phyloP scores from a whole-genome alignment of 2,797 vertebrate species.

The Sebastes baramenuke region DNA sequence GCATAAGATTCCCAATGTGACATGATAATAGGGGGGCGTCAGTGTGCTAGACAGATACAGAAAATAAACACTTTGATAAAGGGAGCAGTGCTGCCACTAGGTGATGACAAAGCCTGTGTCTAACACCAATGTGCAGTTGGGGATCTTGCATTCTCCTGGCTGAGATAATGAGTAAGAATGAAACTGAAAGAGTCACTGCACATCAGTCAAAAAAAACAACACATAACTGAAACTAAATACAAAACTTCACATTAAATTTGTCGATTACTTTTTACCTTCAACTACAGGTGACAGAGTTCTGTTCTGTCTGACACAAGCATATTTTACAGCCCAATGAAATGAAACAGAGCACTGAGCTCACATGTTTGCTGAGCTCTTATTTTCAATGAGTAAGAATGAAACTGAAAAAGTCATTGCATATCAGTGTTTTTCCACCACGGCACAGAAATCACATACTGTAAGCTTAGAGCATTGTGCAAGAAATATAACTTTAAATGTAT shows the following conservation, averaged over 20 bases:
- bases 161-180: neutral
- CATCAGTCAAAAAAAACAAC: too few relatives aligned
- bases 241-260: too few relatives aligned
- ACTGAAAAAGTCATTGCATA: neutral
- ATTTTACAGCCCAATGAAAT: neutral
- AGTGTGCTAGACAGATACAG: neutral
- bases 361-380: neutral
- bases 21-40: neutral
- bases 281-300: too few relatives aligned
- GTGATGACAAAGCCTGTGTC: neutral
- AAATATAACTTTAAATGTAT: neutral
- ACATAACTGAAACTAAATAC: too few relatives aligned
- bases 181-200: too few relatives aligned
- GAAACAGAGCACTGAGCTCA: neutral
- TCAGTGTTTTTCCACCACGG: neutral
- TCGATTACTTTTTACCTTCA: too few relatives aligned
- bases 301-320: neutral
- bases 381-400: neutral
- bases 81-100: neutral
- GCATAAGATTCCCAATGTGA: neutral
- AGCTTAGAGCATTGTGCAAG: neutral
- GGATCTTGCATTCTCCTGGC: neutral
- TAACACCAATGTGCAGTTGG: neutral
- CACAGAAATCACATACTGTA: neutral
- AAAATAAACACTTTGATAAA: neutral